phyloP scores from a whole-genome alignment of 2,888 invertebrate species.

The Resseliella maxima region DNA sequence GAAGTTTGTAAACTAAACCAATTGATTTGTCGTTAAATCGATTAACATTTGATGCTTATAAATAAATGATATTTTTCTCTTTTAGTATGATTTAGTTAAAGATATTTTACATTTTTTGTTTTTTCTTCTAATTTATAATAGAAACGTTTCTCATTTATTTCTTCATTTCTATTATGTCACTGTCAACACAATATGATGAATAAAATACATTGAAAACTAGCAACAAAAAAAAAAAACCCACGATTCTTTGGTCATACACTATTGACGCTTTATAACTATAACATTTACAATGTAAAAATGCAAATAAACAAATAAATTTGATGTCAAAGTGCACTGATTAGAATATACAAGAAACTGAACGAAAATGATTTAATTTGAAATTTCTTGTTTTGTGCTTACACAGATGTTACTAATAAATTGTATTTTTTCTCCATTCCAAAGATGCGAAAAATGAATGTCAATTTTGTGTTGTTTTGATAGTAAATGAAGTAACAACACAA shows the following conservation, averaged over 20 bases:
- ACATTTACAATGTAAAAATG: constrained; percentile 14
- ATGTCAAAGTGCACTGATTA: constrained; percentile 16
- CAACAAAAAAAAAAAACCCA: not conserved
- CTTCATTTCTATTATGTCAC: constrained; percentile 55
- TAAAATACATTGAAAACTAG: not conserved
- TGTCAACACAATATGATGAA: not conserved
- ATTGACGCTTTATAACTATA: not conserved
- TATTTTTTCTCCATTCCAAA: constrained; percentile 7
- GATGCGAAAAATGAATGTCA: constrained; percentile 16
- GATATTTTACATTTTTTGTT: not conserved
- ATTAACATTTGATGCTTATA: not conserved
- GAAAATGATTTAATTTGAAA: not conserved
- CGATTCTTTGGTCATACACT: not conserved
- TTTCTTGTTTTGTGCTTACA: not conserved
- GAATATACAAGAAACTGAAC: not conserved
- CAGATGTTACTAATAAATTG: constrained; percentile 22
- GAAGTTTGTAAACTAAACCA: not conserved
- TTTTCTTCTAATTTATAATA: not conserved
- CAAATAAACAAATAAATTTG: not conserved
- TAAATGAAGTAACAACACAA: constrained; percentile 20
- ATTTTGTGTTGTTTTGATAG: constrained; percentile 54
- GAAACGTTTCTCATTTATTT: not conserved
- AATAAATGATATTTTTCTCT: not conserved
- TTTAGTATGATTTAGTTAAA: not conserved
- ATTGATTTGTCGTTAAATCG: too few species aligned